Conservation (phyloP, 2,797 vertebrate genomes). For the Mus caroli region DNA sequence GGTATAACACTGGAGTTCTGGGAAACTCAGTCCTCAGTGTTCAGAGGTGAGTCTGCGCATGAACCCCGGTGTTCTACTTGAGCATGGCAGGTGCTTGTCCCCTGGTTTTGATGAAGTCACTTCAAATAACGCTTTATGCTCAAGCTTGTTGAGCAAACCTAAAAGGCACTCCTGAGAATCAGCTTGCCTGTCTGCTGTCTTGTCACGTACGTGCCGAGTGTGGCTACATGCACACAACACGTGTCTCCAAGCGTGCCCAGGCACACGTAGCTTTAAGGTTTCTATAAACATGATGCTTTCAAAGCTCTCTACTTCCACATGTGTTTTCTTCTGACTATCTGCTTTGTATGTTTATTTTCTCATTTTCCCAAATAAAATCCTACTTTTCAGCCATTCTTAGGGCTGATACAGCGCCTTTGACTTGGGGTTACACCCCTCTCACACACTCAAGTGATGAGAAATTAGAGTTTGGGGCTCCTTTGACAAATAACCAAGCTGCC, state of each 20-base stretch:
- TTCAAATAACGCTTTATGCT: slow-evolving; percentile 3
- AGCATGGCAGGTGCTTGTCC: too few species aligned
- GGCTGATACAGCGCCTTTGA: slow-evolving; percentile 6
- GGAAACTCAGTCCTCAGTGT: slow-evolving; percentile 69
- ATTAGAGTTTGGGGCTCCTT: slow-evolving; percentile 16
- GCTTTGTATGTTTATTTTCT: slow-evolving; percentile 5
- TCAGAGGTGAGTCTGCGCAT: background rate
- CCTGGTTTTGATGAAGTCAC: background rate
- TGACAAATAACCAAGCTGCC: background rate
- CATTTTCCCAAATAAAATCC: background rate
- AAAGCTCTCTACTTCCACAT: background rate
- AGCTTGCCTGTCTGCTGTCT: background rate
- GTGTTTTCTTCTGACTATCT: slow-evolving; percentile 33
- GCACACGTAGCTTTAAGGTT: background rate
- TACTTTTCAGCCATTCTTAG: background rate
- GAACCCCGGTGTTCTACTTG: background rate
- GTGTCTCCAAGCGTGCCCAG: background rate
- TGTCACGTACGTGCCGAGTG: background rate
- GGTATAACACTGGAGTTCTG: slow-evolving; percentile 69
- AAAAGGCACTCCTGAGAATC: slow-evolving; percentile 10
- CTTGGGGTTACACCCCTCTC: background rate
- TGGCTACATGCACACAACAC: background rate
- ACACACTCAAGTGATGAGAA: slow-evolving; percentile 12
- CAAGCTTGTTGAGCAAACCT: background rate
- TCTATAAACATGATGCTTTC: slow-evolving; percentile 15